phyloP scores from a whole-genome alignment of 1,140 invertebrate genomes.

The Carcinoscorpius rotundicauda region DNA sequence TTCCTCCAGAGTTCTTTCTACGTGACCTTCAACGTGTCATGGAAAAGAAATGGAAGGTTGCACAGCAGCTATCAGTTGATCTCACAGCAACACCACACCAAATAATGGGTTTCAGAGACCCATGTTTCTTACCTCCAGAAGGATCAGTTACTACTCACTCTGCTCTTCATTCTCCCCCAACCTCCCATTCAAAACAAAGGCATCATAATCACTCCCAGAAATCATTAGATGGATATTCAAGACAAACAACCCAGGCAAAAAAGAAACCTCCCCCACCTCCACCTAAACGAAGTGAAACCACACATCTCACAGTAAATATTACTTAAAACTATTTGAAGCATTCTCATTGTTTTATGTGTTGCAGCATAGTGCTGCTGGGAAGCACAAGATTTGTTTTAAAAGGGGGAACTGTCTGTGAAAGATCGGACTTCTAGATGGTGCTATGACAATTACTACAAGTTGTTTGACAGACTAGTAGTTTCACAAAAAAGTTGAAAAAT shows the following conservation, averaged over 20 bases:
- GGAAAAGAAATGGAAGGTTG: slow-evolving; percentile 83
- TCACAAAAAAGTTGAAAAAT: too few relatives aligned
- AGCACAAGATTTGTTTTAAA: too few relatives aligned
- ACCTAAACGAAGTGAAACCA: slow-evolving; percentile 62
- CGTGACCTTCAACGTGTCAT: slow-evolving; percentile 79
- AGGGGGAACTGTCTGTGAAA: too few relatives aligned
- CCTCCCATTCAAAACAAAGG: slow-evolving; percentile 27
- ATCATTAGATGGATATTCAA: slow-evolving; percentile 2
- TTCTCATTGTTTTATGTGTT: too few relatives aligned
- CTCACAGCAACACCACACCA: slow-evolving; percentile 73
- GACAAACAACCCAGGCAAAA: slow-evolving; percentile 30
- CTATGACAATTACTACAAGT: too few relatives aligned
- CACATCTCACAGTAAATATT: slow-evolving; percentile 52
- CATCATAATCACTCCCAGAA: slow-evolving; percentile 8
- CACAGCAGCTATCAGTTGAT: slow-evolving; percentile 73
- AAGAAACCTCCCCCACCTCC: slow-evolving; percentile 59
- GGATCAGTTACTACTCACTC: slow-evolving; percentile 7
- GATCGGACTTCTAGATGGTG: too few relatives aligned
- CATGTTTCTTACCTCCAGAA: slow-evolving; percentile 20
- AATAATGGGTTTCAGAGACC: slow-evolving; percentile 65
- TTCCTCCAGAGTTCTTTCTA: slow-evolving; percentile 69
- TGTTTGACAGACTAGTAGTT: too few relatives aligned
- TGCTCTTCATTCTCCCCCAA: slow-evolving; percentile 43
- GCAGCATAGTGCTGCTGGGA: too few relatives aligned
- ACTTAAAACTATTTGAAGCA: not conserved